Conservation (phyloP, 1,140 invertebrate genomes). For the Drosophila rhopaloa region DNA sequence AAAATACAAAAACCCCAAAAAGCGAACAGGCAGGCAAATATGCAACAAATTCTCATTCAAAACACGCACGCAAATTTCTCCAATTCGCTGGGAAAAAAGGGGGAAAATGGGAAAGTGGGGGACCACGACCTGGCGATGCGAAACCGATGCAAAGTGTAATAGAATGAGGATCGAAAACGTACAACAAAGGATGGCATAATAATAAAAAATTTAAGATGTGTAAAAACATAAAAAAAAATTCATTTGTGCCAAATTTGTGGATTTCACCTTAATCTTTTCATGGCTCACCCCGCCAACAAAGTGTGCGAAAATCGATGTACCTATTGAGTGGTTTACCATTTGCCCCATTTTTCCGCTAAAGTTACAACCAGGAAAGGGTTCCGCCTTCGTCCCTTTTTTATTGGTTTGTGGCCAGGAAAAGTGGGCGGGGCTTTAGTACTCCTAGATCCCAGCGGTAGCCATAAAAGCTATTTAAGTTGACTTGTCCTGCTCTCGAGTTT, state of each 20-base stretch:
- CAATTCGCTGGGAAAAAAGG: slow-evolving; percentile 63
- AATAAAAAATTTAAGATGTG: slow-evolving; percentile 84
- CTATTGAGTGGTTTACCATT: slow-evolving; percentile 55
- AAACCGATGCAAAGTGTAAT: slow-evolving; percentile 69
- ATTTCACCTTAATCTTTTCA: slow-evolving; percentile 81
- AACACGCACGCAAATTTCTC: slow-evolving; percentile 83
- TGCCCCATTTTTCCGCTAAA: slow-evolving; percentile 24
- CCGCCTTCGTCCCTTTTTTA: slow-evolving; percentile 50
- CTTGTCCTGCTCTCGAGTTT: slow-evolving; percentile 51
- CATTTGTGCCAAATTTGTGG: slow-evolving; percentile 83
- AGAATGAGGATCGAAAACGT: slow-evolving; percentile 81
- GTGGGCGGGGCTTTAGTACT: slow-evolving; percentile 14
- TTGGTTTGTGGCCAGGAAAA: slow-evolving; percentile 58
- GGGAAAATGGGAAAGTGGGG: neutral
- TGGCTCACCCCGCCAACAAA: slow-evolving; percentile 54
- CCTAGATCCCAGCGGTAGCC: slow-evolving; percentile 23
- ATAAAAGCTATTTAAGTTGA: slow-evolving; percentile 78
- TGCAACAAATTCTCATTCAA: slow-evolving; percentile 83
- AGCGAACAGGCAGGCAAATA: slow-evolving; percentile 59
- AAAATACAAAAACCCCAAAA: slow-evolving; percentile 36
- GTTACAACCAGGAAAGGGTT: slow-evolving; percentile 56
- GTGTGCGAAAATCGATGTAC: slow-evolving; percentile 74
- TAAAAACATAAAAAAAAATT: slow-evolving; percentile 84
- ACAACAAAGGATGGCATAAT: slow-evolving; percentile 82
- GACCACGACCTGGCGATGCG: slow-evolving; percentile 16